phyloP scores from a whole-genome alignment of 2,888 invertebrate species.

The Acrocera orbiculus region DNA sequence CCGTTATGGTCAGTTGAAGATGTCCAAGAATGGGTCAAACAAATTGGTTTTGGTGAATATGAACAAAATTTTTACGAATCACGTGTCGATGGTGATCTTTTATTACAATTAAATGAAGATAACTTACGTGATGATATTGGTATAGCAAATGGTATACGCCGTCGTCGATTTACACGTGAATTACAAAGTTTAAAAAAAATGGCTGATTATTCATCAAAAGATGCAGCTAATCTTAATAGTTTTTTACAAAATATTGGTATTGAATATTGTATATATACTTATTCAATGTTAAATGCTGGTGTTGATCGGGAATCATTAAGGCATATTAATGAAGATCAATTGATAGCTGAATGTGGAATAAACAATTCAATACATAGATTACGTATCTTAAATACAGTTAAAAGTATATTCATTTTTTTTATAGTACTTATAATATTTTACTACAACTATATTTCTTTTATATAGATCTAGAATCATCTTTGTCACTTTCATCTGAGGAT shows the following conservation, averaged over 20 bases:
- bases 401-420: constrained; percentile 21
- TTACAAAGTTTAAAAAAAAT: constrained; percentile 83
- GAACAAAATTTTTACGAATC: constrained; percentile 72
- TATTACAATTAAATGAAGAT: constrained; percentile 79
- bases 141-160: constrained; percentile 78
- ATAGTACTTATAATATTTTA: no score
- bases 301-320: constrained; percentile 80
- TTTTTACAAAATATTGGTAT: constrained; percentile 69
- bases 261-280: constrained; percentile 91
- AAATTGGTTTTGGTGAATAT: constrained; percentile 84
- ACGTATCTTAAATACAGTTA: constrained; percentile 75
- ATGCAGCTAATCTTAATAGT: constrained; percentile 74
- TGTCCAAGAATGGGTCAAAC: constrained; percentile 95
- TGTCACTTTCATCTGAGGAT: constrained; percentile 52
- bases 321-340: constrained; percentile 77
- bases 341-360: constrained; percentile 79
- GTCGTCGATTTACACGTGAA: constrained; percentile 84
- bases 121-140: constrained; percentile 87
- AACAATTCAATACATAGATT: constrained; percentile 86
- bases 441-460: constrained; percentile 20
- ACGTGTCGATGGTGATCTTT: constrained; percentile 89
- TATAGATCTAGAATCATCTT: constrained; percentile 43
- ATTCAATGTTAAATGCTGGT: constrained; percentile 88
- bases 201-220: constrained; percentile 91
- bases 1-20: constrained; percentile 95